Evolutionary conservation across 2,113 vertebrate genomes (phyloP).

Genomic region (Donacobius atricapilla): DNA sequence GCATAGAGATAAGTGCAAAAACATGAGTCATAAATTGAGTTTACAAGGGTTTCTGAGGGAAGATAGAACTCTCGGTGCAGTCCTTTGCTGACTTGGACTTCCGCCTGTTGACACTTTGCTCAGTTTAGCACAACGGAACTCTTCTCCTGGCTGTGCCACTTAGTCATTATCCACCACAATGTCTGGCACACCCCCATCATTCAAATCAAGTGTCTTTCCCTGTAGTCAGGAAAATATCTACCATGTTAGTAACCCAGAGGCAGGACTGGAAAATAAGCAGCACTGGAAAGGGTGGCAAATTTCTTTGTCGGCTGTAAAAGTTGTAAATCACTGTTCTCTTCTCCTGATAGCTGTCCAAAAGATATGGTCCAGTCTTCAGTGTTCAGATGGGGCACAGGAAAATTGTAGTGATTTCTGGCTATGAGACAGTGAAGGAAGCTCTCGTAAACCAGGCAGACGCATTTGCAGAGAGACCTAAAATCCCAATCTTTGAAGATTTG

Average conservation of each 20-base stretch:
- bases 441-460: constrained; percentile 62
- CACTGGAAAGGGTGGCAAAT: neutral
- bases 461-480: constrained; percentile 57
- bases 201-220: neutral
- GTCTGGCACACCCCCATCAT: neutral
- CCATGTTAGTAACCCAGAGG: too few species aligned
- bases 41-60: neutral
- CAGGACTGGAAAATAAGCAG: neutral
- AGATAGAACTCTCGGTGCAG: neutral
- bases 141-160: neutral
- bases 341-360: constrained; percentile 34
- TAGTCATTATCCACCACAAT: neutral
- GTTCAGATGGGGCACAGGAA: constrained; percentile 45
- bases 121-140: fast-evolving
- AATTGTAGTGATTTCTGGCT: constrained; percentile 66
- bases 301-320: neutral
- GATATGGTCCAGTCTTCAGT: constrained; percentile 54
- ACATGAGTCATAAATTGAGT: neutral
- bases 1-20: neutral
- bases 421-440: constrained; percentile 72
- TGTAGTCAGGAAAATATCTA: neutral
- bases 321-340: neutral
- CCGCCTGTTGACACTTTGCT: neutral
- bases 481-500: constrained; percentile 59
- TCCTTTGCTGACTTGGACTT: neutral